These are phyloP conservation scores for Prionace glauca DNA, from an alignment of 2,797 vertebrate species.

Conservation along the genomic window DNA sequence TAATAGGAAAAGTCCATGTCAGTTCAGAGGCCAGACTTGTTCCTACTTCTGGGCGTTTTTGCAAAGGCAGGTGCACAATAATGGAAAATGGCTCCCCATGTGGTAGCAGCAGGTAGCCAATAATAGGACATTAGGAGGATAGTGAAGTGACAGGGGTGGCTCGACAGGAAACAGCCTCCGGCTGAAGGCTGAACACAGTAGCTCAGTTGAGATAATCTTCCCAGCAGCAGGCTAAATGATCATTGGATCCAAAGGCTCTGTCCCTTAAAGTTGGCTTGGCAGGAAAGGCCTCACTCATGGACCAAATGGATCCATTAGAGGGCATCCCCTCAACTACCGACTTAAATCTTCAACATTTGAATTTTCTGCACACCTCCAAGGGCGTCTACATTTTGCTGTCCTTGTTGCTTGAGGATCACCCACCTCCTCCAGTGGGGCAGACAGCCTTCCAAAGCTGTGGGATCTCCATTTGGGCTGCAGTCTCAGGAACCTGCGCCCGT, in stretches of 20 bases:
- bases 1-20: not conserved
- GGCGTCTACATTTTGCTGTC: too few relatives aligned
- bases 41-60: not conserved
- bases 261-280: not conserved
- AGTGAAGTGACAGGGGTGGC: not conserved
- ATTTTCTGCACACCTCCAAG: not conserved
- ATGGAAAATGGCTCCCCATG: not conserved
- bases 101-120: not conserved
- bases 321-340: too few relatives aligned
- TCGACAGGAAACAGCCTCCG: not conserved
- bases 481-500: not conserved
- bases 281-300: not conserved
- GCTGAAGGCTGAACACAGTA: too few relatives aligned
- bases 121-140: not conserved
- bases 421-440: too few relatives aligned
- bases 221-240: not conserved
- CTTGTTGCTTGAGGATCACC: not conserved
- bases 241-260: not conserved
- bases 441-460: not conserved
- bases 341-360: not conserved
- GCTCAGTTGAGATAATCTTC: too few relatives aligned
- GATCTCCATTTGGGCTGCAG: not conserved
- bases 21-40: not conserved
- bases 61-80: not conserved
- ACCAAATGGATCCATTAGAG: not conserved